Evolutionary conservation across 2,888 invertebrate species (phyloP).

Genomic region (Cabera pusaria): DNA sequence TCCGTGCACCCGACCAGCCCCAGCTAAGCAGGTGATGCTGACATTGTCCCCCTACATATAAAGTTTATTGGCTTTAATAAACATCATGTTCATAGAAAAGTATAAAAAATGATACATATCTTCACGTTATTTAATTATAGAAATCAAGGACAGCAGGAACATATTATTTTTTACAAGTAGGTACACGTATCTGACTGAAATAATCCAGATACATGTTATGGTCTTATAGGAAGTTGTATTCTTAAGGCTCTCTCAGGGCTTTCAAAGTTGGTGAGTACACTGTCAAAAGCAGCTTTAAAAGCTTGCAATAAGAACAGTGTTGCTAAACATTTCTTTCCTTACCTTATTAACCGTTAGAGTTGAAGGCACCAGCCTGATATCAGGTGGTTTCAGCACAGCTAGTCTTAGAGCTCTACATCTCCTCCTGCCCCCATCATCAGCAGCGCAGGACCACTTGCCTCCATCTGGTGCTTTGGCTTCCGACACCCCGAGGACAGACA

Average conservation of each 20-base stretch:
- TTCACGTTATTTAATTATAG: too few relatives aligned
- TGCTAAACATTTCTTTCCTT: conserved; percentile 78
- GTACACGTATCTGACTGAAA: too few relatives aligned
- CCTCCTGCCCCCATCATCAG: conserved; percentile 86
- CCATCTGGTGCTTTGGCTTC: conserved; percentile 87
- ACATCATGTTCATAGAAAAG: too few relatives aligned
- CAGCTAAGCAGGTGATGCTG: conserved; percentile 87
- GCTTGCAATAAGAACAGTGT: conserved; percentile 87
- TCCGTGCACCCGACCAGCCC: conserved; percentile 84
- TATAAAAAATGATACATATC: too few relatives aligned
- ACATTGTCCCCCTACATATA: conserved; percentile 85
- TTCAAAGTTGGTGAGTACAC: too few relatives aligned
- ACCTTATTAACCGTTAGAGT: conserved; percentile 89
- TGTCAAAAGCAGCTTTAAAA: too few relatives aligned
- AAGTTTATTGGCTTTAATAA: too few relatives aligned
- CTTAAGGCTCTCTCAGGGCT: too few relatives aligned
- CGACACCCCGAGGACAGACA: conserved; percentile 88
- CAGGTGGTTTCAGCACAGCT: conserved; percentile 84
- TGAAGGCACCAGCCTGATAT: conserved; percentile 87
- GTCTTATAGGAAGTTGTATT: too few relatives aligned
- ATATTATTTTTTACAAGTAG: too few relatives aligned
- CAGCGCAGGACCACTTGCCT: conserved; percentile 92
- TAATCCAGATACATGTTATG: too few relatives aligned
- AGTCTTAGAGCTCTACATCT: conserved; percentile 86
- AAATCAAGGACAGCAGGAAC: too few relatives aligned